Evolutionary conservation across 2,113 vertebrate species (phyloP), one percentile per base, ranked within the genome.

Genomic region (Oreotrochilus melanogaster): DNA sequence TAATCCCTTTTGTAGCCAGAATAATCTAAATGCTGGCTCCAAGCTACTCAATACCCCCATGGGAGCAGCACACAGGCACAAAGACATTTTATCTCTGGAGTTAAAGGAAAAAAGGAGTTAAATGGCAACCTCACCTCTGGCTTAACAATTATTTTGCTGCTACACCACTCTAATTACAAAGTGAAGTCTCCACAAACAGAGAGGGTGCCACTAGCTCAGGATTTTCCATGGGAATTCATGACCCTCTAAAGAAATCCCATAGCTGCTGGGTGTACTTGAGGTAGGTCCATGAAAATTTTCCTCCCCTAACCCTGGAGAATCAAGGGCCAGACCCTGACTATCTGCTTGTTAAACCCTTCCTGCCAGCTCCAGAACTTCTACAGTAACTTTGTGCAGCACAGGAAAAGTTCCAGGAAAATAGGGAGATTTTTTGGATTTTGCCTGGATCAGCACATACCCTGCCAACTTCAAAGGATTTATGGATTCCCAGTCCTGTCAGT

Each of bases 181-280:
- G 88, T 0, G 30, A 31, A 28, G 37, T 19, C 37, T 11, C 14
- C 65, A 45, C 57, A 21, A 33, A 1, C 11, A 0, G 17, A 48
- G 76, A 8, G 1, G 14, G 28, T 39, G 66, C 42, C 3, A 3
- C n/a, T 1, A 6, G 2, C 80, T 48, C 80, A 39, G 6, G 7
- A 1, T 24, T 30, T 50, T n/a, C 72, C 65, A 22, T 0, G 28
- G 56, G 43, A 58, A 42, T 51, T 74, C 37, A 43, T 3, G 28
- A n/a, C 14, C 64, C 69, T 54, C 57, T 23, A 1, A 28, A 22
- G 42, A 28, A 62, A 12, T 2, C 45, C 12, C 39, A 1, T 0
- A 23, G 35, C 48, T 50, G 57, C 43, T 15, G 67, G 47, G n/a
- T 10, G 65, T 13, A 43, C 35, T 69, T 7, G 18, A 0, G 6